Base-by-base conservation (phyloP, 2,888 invertebrate genomes). In the Argyresthia goedartella region DNA sequence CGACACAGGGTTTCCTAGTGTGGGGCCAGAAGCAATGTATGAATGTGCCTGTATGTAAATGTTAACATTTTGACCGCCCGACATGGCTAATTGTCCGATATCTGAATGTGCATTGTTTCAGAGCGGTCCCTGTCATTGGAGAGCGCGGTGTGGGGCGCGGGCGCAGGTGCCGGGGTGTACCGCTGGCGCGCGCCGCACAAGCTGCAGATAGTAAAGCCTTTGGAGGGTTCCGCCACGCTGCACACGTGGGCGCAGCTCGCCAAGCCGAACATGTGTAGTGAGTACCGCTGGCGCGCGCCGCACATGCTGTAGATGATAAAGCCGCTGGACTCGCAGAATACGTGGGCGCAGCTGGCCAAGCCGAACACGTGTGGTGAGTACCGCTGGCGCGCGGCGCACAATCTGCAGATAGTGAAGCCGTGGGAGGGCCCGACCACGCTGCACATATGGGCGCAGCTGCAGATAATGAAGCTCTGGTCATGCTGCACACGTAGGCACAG, bases 161-260 rank as follows among this genome's bases (percentile, higher is more conserved):
- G 85, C 33, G 85, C 74, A 35, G 81, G 66, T 7, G 81, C 79
- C 1, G 81, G 79, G 0, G 71, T 72, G 33, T 51, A 55, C 13
- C 84, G 89, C 54, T 94, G 95, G 92, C 90, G 92, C 63, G 81
- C 94, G 64, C 96, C 96, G 34, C 95, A 96, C 79, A 96, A 96
- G 73, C 80, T 97, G 60, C 95, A 95, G 82, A 96, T 96, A 59
- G 94, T 97, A 4, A 97, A 97, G 68, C 96, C 96, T 0, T 88
- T 97, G 78, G 96, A 97, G 80, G 97, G 98, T 10, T 98, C 97
- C 0, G 93, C 95, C 65, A 98, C 97, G 0, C 80, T 98, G 53
- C 95, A 95, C 70, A 95, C 97, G 59, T 98, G 98, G 98, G 94
- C 96, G 53, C 94, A 95, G 60, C 89, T 98, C 47, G 98, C 98